Percentiles rank a stretch among this genome's conserved stretches.
These are phyloP conservation scores for Hylomyscus alleni DNA, from an alignment of 2,797 vertebrate species.

Conservation along the genomic window DNA sequence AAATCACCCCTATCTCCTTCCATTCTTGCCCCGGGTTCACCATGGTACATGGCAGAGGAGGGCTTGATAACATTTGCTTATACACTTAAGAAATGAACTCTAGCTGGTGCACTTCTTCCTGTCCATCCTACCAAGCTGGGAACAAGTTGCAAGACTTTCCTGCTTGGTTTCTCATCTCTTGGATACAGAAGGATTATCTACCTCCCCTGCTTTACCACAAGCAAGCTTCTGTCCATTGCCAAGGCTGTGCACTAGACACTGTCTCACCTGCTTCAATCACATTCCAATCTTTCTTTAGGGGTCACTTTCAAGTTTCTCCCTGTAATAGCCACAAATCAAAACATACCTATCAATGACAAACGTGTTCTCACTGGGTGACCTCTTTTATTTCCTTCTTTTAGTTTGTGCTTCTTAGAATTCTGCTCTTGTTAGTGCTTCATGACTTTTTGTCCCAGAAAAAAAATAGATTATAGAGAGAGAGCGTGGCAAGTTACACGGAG, in stretches of 20 bases:
- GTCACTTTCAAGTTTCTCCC: conserved; percentile 5
- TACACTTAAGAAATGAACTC: neutral
- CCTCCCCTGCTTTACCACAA: neutral
- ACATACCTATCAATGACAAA: neutral
- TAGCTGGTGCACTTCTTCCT: neutral
- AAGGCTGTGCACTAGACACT: neutral
- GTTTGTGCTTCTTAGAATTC: conserved; percentile 39
- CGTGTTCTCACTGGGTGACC: neutral
- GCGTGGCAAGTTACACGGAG: conserved; percentile 46
- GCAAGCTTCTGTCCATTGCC: neutral
- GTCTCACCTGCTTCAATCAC: neutral
- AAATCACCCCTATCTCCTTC: neutral
- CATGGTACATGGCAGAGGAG: neutral
- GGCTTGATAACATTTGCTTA: neutral
- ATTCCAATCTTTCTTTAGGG: neutral
- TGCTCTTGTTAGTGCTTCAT: conserved; percentile 3
- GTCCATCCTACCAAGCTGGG: neutral
- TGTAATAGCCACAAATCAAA: neutral
- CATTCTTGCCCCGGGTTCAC: neutral
- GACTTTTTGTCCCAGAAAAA: conserved; percentile 46
- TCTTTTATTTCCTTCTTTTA: conserved; percentile 47
- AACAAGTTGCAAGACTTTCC: too few species aligned
- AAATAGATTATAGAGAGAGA: conserved; percentile 60
- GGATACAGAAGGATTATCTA: neutral
- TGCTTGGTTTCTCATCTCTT: neutral